These are phyloP conservation scores for Karalla daura DNA, from an alignment of 2,797 vertebrate species.

Conservation along the genomic window DNA sequence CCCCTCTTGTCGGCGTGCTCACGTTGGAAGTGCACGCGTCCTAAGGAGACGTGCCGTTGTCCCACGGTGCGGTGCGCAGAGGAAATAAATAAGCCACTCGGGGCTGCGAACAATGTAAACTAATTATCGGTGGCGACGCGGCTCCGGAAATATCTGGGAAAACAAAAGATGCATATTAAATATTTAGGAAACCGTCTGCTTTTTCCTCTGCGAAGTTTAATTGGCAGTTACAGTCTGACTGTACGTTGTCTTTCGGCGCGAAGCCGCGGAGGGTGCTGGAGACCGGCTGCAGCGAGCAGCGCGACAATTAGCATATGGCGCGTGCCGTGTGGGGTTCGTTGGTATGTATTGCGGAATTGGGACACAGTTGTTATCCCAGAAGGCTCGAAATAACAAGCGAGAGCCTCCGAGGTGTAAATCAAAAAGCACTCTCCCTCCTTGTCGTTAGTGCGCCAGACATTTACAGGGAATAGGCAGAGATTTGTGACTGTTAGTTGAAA, in stretches of 20 bases:
- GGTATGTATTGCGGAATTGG: background rate
- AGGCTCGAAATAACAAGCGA: constrained; percentile 7
- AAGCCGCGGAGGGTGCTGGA: background rate
- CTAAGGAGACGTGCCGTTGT: background rate
- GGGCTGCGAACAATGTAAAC: background rate
- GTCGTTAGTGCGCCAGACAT: constrained; percentile 9
- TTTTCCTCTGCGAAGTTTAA: background rate
- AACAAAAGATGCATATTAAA: background rate
- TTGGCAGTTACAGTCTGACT: background rate
- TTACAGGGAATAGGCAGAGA: constrained; percentile 17
- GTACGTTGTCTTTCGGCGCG: background rate
- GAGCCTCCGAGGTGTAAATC: constrained; percentile 11
- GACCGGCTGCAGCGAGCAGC: background rate
- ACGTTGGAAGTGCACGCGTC: background rate
- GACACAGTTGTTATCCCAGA: background rate
- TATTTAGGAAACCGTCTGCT: background rate
- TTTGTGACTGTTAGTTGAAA: background rate
- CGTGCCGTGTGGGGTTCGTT: background rate
- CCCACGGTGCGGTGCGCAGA: background rate
- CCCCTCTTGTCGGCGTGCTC: background rate
- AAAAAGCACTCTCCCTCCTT: background rate
- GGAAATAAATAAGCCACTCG: background rate
- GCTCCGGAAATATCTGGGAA: background rate
- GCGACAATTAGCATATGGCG: background rate
- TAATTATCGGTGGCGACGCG: background rate